Conservation (phyloP, 2,888 invertebrate species). For the Clunio marinus region DNA sequence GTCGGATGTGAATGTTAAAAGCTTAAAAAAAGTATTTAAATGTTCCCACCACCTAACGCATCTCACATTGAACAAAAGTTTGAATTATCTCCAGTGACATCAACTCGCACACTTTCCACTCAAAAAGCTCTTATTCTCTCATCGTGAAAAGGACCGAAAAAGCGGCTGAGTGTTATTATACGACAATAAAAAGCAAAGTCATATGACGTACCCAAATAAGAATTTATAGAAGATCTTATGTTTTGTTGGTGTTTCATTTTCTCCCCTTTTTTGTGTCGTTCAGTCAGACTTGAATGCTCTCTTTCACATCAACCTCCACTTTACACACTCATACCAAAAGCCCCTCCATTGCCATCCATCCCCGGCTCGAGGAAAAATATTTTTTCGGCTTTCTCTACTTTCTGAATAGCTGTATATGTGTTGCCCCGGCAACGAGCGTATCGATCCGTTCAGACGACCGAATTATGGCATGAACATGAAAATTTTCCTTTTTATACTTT, state of each 20-base stretch:
- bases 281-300: neutral
- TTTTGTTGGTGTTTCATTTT: slow-evolving; percentile 30
- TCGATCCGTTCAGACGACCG: slow-evolving; percentile 34
- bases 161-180: slow-evolving; percentile 6
- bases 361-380: slow-evolving; percentile 20
- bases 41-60: too few species aligned
- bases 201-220: slow-evolving; percentile 37
- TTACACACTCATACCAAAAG: too few species aligned
- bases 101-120: neutral
- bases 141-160: neutral
- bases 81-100: neutral
- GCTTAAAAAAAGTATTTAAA: too few species aligned
- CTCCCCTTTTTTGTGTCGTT: neutral
- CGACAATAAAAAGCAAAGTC: slow-evolving; percentile 32
- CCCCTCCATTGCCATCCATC: neutral
- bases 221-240: slow-evolving; percentile 25
- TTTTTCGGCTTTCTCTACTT: slow-evolving; percentile 6
- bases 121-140: neutral
- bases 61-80: too few species aligned
- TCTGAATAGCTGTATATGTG: slow-evolving; percentile 1
- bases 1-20: too few species aligned
- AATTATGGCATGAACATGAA: slow-evolving; percentile 21
- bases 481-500: slow-evolving; percentile 12
- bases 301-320: neutral
- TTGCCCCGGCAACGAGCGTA: slow-evolving; percentile 28